Percentiles rank a stretch among this genome's conserved stretches.
phyloP scores from a whole-genome alignment of 1,140 invertebrate genomes.

The Chrysopa pallens region DNA sequence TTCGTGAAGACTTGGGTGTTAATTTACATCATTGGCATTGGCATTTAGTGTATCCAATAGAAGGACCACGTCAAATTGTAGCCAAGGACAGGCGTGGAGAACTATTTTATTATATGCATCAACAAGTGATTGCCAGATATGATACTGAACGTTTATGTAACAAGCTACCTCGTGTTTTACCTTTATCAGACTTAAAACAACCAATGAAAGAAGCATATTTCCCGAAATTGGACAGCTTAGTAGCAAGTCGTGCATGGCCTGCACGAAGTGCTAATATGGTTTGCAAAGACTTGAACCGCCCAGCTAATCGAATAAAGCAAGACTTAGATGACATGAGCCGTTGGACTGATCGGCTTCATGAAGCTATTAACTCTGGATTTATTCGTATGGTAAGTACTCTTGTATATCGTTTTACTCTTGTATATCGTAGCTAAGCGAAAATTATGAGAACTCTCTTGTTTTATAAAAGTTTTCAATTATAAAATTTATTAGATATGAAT shows the following conservation, averaged over 20 bases:
- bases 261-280: constrained; percentile 18
- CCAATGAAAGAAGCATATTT: constrained; percentile 17
- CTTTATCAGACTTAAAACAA: constrained; percentile 8
- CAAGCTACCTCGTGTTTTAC: constrained; percentile 4
- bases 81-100: constrained; percentile 48
- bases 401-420: too few relatives aligned
- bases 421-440: too few relatives aligned
- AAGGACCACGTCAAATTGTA: constrained; percentile 26
- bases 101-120: constrained; percentile 57
- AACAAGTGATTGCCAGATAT: constrained; percentile 38
- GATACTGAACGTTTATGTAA: too few relatives aligned
- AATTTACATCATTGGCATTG: constrained; percentile 59
- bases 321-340: constrained; percentile 14
- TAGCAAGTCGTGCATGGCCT: constrained; percentile 25
- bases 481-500: neutral
- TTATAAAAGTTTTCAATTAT: too few relatives aligned
- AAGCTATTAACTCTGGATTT: constrained; percentile 22
- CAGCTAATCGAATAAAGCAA: constrained; percentile 7
- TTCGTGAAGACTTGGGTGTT: constrained; percentile 41
- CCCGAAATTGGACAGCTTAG: constrained; percentile 14
- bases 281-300: constrained; percentile 10
- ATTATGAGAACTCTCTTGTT: too few relatives aligned
- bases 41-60: constrained; percentile 47
- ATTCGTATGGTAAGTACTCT: constrained; percentile 11
- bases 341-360: constrained; percentile 20